These are phyloP conservation scores for Ploceus nigricollis DNA, from an alignment of 2,113 vertebrate genomes.

Conservation along the genomic window DNA sequence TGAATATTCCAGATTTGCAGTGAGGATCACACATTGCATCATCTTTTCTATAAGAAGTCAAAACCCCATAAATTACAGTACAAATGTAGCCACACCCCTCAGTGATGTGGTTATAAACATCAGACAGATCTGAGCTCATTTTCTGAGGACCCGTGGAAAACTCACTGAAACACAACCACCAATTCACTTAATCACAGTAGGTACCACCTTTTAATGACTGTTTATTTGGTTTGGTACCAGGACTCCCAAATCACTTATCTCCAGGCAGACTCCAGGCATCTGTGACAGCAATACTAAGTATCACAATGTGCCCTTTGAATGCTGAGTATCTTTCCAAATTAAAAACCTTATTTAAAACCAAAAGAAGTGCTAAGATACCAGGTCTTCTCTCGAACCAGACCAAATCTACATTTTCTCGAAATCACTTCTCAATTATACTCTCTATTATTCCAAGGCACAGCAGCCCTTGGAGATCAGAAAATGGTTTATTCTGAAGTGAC, in stretches of 20 bases:
- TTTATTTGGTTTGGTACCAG: neutral
- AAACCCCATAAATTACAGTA: neutral
- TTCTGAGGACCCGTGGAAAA: neutral
- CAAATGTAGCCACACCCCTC: neutral
- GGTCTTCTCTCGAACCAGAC: neutral
- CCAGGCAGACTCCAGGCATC: neutral
- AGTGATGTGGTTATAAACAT: neutral
- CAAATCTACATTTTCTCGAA: neutral
- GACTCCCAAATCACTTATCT: neutral
- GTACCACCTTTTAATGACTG: neutral
- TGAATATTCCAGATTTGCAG: neutral
- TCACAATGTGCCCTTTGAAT: neutral
- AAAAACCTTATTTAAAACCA: neutral
- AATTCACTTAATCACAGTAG: neutral
- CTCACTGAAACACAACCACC: neutral
- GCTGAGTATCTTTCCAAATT: neutral
- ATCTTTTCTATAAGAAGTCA: neutral
- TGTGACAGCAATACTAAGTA: neutral
- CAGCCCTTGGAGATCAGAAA: neutral
- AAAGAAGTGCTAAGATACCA: neutral
- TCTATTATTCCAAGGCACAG: neutral
- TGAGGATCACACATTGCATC: neutral
- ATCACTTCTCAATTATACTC: neutral
- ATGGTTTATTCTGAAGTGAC: neutral
- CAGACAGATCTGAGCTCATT: neutral